These are phyloP conservation scores for Cabera pusaria DNA, from an alignment of 2,888 invertebrate genomes.

Conservation along the genomic window DNA sequence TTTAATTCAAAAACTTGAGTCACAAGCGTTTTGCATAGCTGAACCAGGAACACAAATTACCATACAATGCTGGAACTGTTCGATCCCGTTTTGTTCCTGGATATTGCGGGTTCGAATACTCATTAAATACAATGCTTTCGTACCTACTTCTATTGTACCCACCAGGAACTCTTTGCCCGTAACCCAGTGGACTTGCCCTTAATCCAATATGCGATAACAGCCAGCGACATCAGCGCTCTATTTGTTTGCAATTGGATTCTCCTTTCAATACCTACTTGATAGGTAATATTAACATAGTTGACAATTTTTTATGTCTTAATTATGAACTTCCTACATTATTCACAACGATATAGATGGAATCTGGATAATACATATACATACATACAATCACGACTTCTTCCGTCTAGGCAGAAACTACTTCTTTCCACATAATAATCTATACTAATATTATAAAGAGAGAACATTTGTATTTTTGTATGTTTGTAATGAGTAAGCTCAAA, in stretches of 20 bases:
- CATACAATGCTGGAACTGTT: slow-evolving; percentile 37
- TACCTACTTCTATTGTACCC: slow-evolving; percentile 1
- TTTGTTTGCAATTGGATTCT: slow-evolving; percentile 12
- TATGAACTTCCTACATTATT: no score
- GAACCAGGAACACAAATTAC: slow-evolving; percentile 25
- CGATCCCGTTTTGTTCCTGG: slow-evolving; percentile 24
- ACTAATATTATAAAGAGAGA: no score
- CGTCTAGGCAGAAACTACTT: no score
- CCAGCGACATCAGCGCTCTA: slow-evolving; percentile 21
- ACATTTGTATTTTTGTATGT: no score
- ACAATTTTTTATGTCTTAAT: no score
- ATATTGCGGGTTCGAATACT: slow-evolving; percentile 8
- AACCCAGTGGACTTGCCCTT: slow-evolving; percentile 63
- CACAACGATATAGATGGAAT: no score
- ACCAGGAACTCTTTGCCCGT: slow-evolving; percentile 35
- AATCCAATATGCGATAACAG: slow-evolving; percentile 49
- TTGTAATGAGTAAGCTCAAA: no score
- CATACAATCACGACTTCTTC: no score
- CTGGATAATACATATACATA: no score
- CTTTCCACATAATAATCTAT: no score
- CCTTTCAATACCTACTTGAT: no score
- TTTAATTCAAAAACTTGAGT: neutral
- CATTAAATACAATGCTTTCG: slow-evolving; percentile 1
- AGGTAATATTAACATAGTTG: no score
- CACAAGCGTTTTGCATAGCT: slow-evolving; percentile 3